These are phyloP conservation scores for Drosophila teissieri DNA, from an alignment of 1,140 invertebrate genomes.

Conservation along the genomic window DNA sequence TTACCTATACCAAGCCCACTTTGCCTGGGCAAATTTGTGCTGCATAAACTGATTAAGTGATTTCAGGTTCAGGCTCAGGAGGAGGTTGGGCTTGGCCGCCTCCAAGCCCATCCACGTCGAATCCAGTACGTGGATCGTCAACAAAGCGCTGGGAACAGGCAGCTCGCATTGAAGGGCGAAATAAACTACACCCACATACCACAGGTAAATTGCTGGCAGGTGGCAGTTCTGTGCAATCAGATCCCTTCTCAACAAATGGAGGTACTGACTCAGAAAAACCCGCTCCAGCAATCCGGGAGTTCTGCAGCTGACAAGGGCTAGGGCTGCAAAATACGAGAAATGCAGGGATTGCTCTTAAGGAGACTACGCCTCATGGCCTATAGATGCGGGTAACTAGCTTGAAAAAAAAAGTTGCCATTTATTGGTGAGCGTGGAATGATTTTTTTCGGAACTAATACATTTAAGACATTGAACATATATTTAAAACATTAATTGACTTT, in stretches of 20 bases:
- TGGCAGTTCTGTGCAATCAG: slow-evolving; percentile 1
- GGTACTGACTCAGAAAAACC: neutral
- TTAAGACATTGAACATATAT: slow-evolving; percentile 3
- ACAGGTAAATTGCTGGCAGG: slow-evolving; percentile 4
- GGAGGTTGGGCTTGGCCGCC: slow-evolving; percentile 2
- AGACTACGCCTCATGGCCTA: slow-evolving; percentile 11
- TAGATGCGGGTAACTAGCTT: slow-evolving; percentile 9
- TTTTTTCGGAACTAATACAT: neutral
- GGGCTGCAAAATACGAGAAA: neutral
- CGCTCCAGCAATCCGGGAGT: neutral
- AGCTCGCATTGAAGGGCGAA: slow-evolving; percentile 13
- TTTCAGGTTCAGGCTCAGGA: slow-evolving; percentile 35
- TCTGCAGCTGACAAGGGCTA: neutral
- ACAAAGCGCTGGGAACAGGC: slow-evolving; percentile 28
- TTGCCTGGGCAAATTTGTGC: slow-evolving; percentile 22
- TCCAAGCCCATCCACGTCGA: neutral
- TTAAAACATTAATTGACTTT: neutral
- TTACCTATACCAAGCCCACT: slow-evolving; percentile 11
- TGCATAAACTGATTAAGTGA: slow-evolving; percentile 72
- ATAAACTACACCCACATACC: neutral
- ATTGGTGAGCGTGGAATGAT: neutral
- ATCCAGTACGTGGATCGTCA: neutral
- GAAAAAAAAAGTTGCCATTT: slow-evolving; percentile 15
- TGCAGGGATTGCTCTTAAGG: slow-evolving; percentile 9
- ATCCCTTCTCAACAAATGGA: slow-evolving; percentile 3